A percentile compares a stretch with the other conserved stretches of the same genome.
These are phyloP conservation scores for Ginglymostoma cirratum DNA, from an alignment of 2,113 vertebrate species.

Conservation along the genomic window DNA sequence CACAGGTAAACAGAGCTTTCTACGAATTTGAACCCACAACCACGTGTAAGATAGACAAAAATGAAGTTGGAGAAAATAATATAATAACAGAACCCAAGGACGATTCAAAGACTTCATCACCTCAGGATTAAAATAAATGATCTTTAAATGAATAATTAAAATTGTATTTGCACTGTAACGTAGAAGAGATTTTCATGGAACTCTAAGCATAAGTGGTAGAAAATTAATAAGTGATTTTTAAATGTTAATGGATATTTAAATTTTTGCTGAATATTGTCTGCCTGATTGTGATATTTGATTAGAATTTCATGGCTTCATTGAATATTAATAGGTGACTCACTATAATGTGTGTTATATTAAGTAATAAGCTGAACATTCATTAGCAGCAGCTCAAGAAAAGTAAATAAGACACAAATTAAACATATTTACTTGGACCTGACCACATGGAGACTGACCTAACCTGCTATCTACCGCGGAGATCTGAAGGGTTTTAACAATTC, in stretches of 20 bases:
- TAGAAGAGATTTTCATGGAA: slow-evolving; percentile 24
- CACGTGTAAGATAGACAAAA: not conserved
- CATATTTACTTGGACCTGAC: not conserved
- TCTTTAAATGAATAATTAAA: slow-evolving; percentile 36
- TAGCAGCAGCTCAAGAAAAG: not conserved
- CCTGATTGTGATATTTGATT: slow-evolving; percentile 21
- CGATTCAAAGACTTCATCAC: not conserved
- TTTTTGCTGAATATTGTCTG: not conserved
- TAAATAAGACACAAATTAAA: not conserved
- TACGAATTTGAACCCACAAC: not conserved
- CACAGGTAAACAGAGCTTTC: not conserved
- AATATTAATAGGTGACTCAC: not conserved
- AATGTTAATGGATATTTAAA: slow-evolving; percentile 29
- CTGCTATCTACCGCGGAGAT: not conserved
- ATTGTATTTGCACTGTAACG: slow-evolving; percentile 20
- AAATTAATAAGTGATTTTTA: slow-evolving; percentile 36
- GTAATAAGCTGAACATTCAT: not conserved
- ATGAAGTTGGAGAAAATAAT: not conserved
- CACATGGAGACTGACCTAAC: not conserved
- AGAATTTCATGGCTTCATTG: slow-evolving; percentile 30
- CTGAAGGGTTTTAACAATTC: not conserved
- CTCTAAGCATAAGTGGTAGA: slow-evolving; percentile 20
- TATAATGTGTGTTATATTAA: not conserved
- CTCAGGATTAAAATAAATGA: not conserved
- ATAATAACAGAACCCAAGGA: not conserved